Evolutionary conservation across 2,888 invertebrate genomes (phyloP), one percentile per base, ranked within the genome.

Genomic region (Melinaea marsaeus): DNA sequence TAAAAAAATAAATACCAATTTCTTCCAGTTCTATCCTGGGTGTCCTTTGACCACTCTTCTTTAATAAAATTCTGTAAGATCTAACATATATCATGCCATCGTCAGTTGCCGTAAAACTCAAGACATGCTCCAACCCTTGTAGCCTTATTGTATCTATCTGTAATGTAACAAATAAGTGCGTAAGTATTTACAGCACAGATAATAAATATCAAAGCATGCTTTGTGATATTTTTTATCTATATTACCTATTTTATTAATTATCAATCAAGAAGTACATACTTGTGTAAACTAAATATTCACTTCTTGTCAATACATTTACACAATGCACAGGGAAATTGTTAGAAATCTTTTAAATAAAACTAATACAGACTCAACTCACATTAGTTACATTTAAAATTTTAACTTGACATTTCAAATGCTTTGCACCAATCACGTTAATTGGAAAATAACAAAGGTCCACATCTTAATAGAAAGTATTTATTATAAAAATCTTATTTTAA

Each of bases 11-110:
- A 13, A 42, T 79, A 93, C 93, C 98, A 77, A 98, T 97, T 91
- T 98, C 97, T 82, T 95, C 94, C 58, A 99, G 88, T 88, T 99
- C 99, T 70, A 98, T 94, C 71, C 98, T 93, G 0, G 99, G 99
- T 59, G 94, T 95, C 75, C 94, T 93, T 69, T 94, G 93, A 0
- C 98, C 98, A 70, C 98, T 98, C 83, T 99, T 99, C 81, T 98
- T 98, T 58, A 99, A 83, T 58, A 93, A 76, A 69, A 97, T 94
- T 85, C 96, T 96, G 78, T 93, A 94, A 4, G 95, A 94, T 63
- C 98, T 92, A 72, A 99, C 81, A 68, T 94, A 92, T 67, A 99
- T 94, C 73, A 92, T 94, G 62, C 95, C 95, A 69, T 96, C 95
- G 47, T 93, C 91, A 2, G 94, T 92, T 3, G 95, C 95, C 48